Conservation (phyloP, 2,113 vertebrate genomes). For the Saguinus imperator region DNA sequence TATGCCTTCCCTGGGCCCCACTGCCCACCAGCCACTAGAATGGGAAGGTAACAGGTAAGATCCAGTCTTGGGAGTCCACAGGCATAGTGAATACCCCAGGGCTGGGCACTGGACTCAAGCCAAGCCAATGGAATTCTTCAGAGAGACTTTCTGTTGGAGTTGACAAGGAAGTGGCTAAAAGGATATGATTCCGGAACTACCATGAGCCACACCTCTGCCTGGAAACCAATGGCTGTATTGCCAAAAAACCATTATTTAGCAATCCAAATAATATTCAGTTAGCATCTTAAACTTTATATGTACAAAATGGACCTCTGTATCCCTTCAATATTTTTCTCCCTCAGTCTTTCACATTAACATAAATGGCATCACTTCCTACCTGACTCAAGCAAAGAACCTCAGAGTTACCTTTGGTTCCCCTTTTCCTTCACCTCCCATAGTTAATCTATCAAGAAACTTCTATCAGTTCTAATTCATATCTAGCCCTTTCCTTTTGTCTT, state of each 20-base stretch:
- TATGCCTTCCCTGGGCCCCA: neutral
- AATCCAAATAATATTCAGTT: neutral
- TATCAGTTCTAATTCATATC: neutral
- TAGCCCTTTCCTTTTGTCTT: neutral
- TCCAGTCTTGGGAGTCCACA: neutral
- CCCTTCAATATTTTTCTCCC: neutral
- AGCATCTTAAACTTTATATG: neutral
- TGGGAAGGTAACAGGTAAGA: neutral
- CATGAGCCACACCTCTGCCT: neutral
- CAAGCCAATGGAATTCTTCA: neutral
- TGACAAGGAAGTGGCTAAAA: neutral
- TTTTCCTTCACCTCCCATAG: neutral
- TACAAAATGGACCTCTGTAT: neutral
- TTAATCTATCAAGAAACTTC: neutral
- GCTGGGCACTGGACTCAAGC: neutral
- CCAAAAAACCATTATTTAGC: neutral
- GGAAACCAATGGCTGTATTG: neutral
- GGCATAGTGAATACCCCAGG: neutral
- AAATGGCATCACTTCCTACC: neutral
- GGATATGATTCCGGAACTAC: neutral
- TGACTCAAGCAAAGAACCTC: neutral
- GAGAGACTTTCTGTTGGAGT: neutral
- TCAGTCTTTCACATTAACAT: neutral
- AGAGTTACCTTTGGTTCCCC: neutral
- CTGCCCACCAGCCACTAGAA: neutral